Percentiles rank a stretch among this genome's conserved stretches.
phyloP scores from a whole-genome alignment of 2,797 vertebrate genomes.

The Aratinga solstitialis region DNA sequence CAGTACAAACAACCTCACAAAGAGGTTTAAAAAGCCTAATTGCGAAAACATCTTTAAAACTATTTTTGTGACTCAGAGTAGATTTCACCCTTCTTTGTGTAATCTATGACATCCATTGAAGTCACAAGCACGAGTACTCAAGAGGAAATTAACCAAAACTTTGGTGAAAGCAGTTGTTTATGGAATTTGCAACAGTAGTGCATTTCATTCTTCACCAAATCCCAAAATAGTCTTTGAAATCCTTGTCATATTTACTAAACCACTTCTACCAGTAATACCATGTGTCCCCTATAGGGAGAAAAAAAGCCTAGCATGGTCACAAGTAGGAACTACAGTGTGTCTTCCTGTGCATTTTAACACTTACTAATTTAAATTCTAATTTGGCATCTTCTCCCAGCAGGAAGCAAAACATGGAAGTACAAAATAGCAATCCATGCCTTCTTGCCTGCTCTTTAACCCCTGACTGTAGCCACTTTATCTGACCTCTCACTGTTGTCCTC shows the following conservation, averaged over 20 bases:
- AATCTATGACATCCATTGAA: neutral
- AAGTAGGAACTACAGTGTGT: neutral
- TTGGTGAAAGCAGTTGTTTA: neutral
- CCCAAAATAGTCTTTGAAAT: neutral
- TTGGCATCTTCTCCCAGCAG: neutral
- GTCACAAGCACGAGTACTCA: neutral
- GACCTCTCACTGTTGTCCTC: neutral
- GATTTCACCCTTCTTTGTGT: conserved; percentile 8
- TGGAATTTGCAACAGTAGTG: neutral
- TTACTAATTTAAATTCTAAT: neutral
- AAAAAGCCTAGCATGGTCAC: neutral
- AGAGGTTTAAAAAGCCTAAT: neutral
- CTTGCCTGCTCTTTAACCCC: neutral
- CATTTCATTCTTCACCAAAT: neutral
- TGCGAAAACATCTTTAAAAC: neutral
- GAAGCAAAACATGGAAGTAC: neutral
- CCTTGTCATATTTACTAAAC: neutral
- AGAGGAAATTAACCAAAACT: neutral
- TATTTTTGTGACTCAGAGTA: neutral
- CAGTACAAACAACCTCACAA: neutral
- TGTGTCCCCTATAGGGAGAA: rapidly evolving
- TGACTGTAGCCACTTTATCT: rapidly evolving
- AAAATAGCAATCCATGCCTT: neutral
- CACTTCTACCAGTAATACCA: neutral
- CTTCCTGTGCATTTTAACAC: neutral